Evolutionary conservation across 2,888 invertebrate genomes (phyloP).

Genomic region (Mongoloraphidia duomilia): DNA sequence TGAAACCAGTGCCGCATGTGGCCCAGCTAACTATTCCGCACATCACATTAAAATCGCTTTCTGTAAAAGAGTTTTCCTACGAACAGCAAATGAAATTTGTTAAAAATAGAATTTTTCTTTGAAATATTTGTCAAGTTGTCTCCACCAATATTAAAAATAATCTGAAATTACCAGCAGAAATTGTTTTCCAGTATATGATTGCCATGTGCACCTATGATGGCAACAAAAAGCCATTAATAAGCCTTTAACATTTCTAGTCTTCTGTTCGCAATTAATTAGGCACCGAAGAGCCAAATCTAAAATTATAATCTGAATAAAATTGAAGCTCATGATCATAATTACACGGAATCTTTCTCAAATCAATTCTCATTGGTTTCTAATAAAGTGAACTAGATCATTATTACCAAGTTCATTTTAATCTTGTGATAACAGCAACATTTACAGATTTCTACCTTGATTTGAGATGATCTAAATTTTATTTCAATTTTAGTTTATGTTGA

Average conservation of each 20-base stretch:
- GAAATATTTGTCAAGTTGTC: neutral
- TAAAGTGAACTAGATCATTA: neutral
- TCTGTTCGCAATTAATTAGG: slow-evolving; percentile 32
- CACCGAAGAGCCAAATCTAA: slow-evolving; percentile 61
- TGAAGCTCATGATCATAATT: neutral
- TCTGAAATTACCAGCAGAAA: slow-evolving; percentile 35
- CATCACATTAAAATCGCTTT: slow-evolving; percentile 56
- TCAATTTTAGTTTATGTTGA: too few species aligned
- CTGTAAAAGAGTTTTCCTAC: slow-evolving; percentile 39
- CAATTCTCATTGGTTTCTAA: neutral
- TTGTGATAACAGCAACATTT: too few species aligned
- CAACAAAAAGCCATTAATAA: slow-evolving; percentile 76
- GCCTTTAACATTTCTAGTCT: slow-evolving; percentile 33
- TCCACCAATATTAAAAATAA: neutral
- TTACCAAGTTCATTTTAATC: neutral
- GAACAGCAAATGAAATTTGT: slow-evolving; percentile 11
- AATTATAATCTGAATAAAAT: slow-evolving; percentile 8
- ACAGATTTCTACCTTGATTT: too few species aligned
- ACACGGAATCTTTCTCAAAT: neutral
- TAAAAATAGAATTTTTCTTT: neutral
- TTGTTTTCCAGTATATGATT: slow-evolving; percentile 49
- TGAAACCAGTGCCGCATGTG: slow-evolving; percentile 60
- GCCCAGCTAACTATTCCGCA: slow-evolving; percentile 82
- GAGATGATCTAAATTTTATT: too few species aligned
- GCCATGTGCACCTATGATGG: slow-evolving; percentile 71